Percentiles rank a stretch among this genome's conserved stretches.
These are phyloP conservation scores for Nasonovia ribisnigri DNA, from an alignment of 2,888 invertebrate genomes.

Conservation along the genomic window DNA sequence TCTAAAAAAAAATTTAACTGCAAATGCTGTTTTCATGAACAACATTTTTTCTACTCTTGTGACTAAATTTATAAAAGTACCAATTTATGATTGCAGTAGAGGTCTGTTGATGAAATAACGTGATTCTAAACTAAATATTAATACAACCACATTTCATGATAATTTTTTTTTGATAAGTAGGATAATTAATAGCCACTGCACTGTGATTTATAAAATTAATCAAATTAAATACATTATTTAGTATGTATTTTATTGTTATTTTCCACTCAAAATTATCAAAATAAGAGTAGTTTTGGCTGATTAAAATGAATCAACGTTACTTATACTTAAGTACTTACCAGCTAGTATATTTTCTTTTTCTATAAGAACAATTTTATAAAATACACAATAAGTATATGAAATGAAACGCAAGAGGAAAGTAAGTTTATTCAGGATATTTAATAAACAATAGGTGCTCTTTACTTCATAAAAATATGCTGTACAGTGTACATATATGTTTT, in stretches of 20 bases:
- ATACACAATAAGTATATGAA: not conserved
- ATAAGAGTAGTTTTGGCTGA: not conserved
- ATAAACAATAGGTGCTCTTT: not conserved
- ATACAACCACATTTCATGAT: not conserved
- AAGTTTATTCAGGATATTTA: not conserved
- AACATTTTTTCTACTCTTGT: not conserved
- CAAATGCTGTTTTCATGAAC: not conserved
- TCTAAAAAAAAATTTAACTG: not conserved
- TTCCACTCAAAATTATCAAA: not conserved
- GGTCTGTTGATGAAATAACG: not conserved
- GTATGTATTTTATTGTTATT: not conserved
- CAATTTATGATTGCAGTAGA: not conserved
- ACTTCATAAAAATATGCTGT: not conserved
- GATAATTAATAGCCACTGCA: not conserved
- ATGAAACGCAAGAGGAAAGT: not conserved
- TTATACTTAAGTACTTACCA: not conserved
- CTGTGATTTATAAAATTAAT: not conserved
- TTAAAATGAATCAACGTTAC: not conserved
- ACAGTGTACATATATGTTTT: not conserved
- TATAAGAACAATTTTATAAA: not conserved
- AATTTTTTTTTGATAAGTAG: not conserved
- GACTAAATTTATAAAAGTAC: not conserved
- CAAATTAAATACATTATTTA: not conserved
- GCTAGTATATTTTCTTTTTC: not conserved
- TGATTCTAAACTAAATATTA: not conserved